These are phyloP conservation scores for Ceyx melanurus DNA, from an alignment of 2,113 vertebrate species.

Conservation along the genomic window DNA sequence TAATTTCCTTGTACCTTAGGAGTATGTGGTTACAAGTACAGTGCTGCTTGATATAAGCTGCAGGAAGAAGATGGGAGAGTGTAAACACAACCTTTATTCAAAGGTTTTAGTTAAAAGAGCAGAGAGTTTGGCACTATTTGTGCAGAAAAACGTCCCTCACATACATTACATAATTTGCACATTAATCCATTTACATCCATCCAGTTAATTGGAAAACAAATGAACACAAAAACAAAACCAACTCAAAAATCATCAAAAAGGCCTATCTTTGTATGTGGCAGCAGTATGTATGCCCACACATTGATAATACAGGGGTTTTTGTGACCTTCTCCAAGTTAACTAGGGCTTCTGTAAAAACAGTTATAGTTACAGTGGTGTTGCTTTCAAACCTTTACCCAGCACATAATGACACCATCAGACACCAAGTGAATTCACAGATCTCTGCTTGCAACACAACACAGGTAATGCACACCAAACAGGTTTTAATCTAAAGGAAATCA, in stretches of 20 bases:
- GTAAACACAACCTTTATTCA: neutral
- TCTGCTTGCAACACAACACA: neutral
- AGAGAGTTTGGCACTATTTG: neutral
- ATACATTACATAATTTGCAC: neutral
- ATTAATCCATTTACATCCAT: neutral
- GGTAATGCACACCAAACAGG: neutral
- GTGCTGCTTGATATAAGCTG: neutral
- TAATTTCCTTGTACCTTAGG: constrained; percentile 33
- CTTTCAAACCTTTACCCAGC: neutral
- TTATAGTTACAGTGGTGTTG: neutral
- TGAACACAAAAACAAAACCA: neutral
- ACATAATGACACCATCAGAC: neutral
- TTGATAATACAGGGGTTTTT: neutral
- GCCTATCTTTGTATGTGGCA: fast-evolving
- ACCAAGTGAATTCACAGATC: neutral
- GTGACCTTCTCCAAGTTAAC: neutral
- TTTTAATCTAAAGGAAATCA: neutral
- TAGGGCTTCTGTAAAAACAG: neutral
- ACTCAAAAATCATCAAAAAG: neutral
- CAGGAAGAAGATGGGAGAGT: constrained; percentile 17
- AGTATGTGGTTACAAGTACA: constrained; percentile 24
- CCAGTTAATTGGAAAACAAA: neutral
- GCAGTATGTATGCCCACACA: neutral
- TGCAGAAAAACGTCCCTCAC: neutral
- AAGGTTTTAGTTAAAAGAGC: neutral